Base-by-base conservation (phyloP, 2,797 vertebrate species). In the Enteromius thamalakanensis region DNA sequence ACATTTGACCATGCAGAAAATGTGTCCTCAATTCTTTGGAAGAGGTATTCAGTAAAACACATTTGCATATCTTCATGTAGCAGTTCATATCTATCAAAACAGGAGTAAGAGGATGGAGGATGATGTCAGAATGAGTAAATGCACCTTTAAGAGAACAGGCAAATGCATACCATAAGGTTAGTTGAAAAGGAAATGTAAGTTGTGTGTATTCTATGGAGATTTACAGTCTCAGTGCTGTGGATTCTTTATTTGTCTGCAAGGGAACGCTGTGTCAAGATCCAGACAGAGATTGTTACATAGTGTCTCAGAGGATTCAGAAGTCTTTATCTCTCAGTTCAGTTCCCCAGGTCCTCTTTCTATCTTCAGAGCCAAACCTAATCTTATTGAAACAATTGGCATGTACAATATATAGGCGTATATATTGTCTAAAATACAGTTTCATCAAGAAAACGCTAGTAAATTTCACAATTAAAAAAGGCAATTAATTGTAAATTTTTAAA, bases 1-100 rank as follows among this genome's bases (percentile, higher is more conserved):
- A 80, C 91, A 91, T 45, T 60, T 68, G 81, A 86, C 90, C 91
- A 89, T 87, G 87, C 92, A 89, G 91, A 89, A 92, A 92, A 92
- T 91, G 88, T 89, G 86, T 86, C 92, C 89, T 80, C 81, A 90
- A 91, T 90, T 89, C 53, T 82, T 88, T 85, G 83, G 86, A 85
- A 88, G 87, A 83, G 86, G 84, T 79, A 79, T 75, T 69, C 67
- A 89, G 86, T 83, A 87, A 87, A 49, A 32, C 49, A 79, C 79
- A 86, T 80, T 58, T 47, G 76, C 76, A 34, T 58, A 47, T 60
- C 55, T 62, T 60, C 11, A 60, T 58, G 32, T 32, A 62, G 15
- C 34, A 34, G 23, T 64, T 69, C 9, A 79, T 51, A 79, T 53
- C 77, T 34, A 53, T 40, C 29, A 53, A 37, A 69, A 69, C 7